These are phyloP conservation scores for Corythornis vintsioides DNA, from an alignment of 2,113 vertebrate species.

Conservation along the genomic window DNA sequence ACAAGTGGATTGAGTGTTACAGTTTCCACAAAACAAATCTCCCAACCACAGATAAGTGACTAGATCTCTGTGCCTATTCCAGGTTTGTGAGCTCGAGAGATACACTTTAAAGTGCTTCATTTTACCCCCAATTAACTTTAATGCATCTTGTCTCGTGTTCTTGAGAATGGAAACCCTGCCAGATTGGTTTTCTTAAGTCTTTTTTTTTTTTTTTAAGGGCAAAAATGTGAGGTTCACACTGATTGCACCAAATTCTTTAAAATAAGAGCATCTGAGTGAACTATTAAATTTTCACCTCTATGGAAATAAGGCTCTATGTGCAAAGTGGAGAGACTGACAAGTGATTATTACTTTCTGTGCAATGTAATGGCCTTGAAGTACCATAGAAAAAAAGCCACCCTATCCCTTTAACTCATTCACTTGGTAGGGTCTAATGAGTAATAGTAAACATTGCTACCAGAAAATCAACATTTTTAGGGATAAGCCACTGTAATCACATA, in stretches of 20 bases:
- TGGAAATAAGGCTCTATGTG: slow-evolving; percentile 53
- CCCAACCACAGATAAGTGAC: slow-evolving; percentile 18
- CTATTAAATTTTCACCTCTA: slow-evolving; percentile 58
- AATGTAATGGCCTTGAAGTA: slow-evolving; percentile 40
- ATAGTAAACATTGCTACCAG: background rate
- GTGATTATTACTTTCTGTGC: slow-evolving; percentile 61
- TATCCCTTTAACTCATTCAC: background rate
- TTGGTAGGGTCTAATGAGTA: slow-evolving; percentile 20
- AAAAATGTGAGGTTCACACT: slow-evolving; percentile 21
- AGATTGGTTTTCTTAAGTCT: slow-evolving; percentile 27
- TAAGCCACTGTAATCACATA: background rate
- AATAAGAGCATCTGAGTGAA: slow-evolving; percentile 50
- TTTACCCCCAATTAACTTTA: slow-evolving; percentile 63
- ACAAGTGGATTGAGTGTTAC: background rate
- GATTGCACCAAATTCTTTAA: slow-evolving; percentile 56
- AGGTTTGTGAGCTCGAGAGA: slow-evolving; percentile 31
- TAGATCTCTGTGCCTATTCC: slow-evolving; percentile 32
- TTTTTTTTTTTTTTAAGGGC: background rate
- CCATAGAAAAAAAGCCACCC: background rate
- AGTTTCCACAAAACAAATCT: slow-evolving; percentile 49
- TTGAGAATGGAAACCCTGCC: slow-evolving; percentile 11
- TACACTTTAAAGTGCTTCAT: slow-evolving; percentile 40
- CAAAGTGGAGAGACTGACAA: slow-evolving; percentile 57
- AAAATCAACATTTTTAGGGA: background rate
- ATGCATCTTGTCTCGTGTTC: slow-evolving; percentile 45